Base-by-base conservation (phyloP, 2,113 vertebrate species). In the Ceratotherium simum region DNA sequence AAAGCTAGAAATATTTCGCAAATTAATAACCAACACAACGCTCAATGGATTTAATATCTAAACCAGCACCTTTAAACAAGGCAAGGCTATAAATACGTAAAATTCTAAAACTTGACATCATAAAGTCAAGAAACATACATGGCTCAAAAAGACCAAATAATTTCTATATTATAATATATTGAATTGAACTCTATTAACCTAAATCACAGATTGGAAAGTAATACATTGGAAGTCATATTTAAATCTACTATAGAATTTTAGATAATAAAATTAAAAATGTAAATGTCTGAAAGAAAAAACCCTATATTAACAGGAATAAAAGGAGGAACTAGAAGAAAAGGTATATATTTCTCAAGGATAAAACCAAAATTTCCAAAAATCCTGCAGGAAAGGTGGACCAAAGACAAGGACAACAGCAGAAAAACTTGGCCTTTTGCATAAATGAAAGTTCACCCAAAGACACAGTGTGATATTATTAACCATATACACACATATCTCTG, bases 241-340 rank as follows among this genome's bases (percentile, higher is more conserved):
- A 82, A 81, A 76, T 39, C 6, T 31, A 94, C 31, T 73, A 72
- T 51, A 36, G 16, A 78, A 60, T 56, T 70, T 69, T 85, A 67
- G 42, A 58, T 91, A 94, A 90, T 48, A 60, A 94, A 88, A 69
- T 46, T 87, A 12, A 65, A 95, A 97, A 48, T 96, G 13, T 36
- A 51, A 33, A 20, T 70, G 17, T 48, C 4, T 76, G 23, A 2
- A 36, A 70, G 29, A 29, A 4, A 48, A 60, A 42, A 31, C 1
- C 8, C 1, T 95, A 16, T 11, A 36, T 56, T 70, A 79, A 51
- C 0, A 10, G 12, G 10, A 60, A 80, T 46, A 89, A 80, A 72
- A 93, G 65, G 33, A 82, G 29, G 33, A 76, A 2, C 48, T 76
- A 48, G 12, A 76, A 39, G 48, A 54, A 73, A 54, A 51, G 4